phyloP scores from a whole-genome alignment of 2,797 vertebrate species.

The Rhadinocentrus ornatus region DNA sequence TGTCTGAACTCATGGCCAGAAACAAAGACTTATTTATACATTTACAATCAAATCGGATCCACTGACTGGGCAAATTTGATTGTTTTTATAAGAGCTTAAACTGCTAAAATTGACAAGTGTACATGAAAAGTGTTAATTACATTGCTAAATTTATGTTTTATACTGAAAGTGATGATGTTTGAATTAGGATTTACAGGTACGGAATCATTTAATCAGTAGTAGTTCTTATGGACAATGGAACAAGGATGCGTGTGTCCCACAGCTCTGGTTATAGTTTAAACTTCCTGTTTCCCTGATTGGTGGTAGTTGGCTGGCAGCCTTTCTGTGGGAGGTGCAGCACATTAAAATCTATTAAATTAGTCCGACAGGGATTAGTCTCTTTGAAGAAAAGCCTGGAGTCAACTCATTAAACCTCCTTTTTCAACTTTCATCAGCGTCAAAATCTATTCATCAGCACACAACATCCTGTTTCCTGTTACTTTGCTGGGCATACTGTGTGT shows the following conservation, averaged over 20 bases:
- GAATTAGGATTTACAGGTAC: background rate
- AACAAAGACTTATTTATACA: too few relatives aligned
- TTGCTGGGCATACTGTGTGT: slow-evolving; percentile 17
- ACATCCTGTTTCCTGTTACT: slow-evolving; percentile 59
- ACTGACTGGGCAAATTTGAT: background rate
- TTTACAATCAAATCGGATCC: background rate
- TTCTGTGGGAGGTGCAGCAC: slow-evolving; percentile 61
- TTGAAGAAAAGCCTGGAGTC: slow-evolving; percentile 62
- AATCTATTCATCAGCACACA: slow-evolving; percentile 51
- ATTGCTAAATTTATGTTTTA: background rate
- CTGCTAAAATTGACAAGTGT: background rate
- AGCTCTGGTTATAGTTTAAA: slow-evolving; percentile 38
- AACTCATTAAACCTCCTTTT: slow-evolving; percentile 32
- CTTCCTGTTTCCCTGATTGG: slow-evolving; percentile 41
- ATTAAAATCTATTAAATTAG: slow-evolving; percentile 69
- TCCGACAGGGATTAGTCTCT: slow-evolving; percentile 59
- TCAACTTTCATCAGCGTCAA: slow-evolving; percentile 31
- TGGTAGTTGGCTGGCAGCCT: slow-evolving; percentile 42
- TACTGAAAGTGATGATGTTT: slow-evolving; percentile 3
- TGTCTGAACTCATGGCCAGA: too few relatives aligned
- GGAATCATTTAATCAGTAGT: background rate
- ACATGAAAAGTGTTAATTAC: too few relatives aligned
- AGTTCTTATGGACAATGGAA: slow-evolving; percentile 20
- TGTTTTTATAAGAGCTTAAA: background rate
- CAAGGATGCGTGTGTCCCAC: slow-evolving; percentile 27